phyloP scores from a whole-genome alignment of 1,140 invertebrate genomes.

The Drosophila busckii region DNA sequence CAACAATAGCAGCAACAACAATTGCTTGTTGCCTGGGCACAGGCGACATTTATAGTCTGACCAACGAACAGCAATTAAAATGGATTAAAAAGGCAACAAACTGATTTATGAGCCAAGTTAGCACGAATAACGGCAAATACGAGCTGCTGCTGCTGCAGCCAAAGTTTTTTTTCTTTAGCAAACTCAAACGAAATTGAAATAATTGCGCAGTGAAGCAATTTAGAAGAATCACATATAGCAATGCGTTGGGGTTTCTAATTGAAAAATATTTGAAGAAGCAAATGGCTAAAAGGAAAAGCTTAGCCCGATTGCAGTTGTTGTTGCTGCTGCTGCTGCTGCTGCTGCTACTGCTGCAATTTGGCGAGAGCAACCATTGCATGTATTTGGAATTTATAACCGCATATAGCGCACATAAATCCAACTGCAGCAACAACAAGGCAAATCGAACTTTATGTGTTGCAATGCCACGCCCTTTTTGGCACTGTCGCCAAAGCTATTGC shows the following conservation, averaged over 20 bases:
- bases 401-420: conserved; percentile 74
- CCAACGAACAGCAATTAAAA: conserved; percentile 77
- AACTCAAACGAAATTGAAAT: conserved; percentile 69
- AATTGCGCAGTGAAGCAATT: conserved; percentile 78
- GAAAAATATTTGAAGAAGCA: conserved; percentile 53
- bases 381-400: conserved; percentile 77
- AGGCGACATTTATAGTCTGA: conserved; percentile 67
- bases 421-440: conserved; percentile 17
- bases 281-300: conserved; percentile 57
- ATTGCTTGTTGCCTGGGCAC: no score
- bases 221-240: conserved; percentile 75
- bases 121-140: conserved; percentile 73
- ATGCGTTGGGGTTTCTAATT: conserved; percentile 50
- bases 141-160: conserved; percentile 19
- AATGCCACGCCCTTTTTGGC: conserved; percentile 52
- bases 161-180: conserved; percentile 8
- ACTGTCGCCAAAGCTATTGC: conserved; percentile 74
- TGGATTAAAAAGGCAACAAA: conserved; percentile 76
- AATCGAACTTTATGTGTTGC: conserved; percentile 76
- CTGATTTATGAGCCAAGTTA: conserved; percentile 74
- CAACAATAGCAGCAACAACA: conserved; percentile 25
- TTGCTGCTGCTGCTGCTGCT: conserved; percentile 20
- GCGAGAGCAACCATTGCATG: conserved; percentile 68
- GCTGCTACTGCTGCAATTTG: conserved; percentile 57
- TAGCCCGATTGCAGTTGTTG: not conserved